These are phyloP conservation scores for Microcebus lehilahytsara DNA, from an alignment of 2,113 vertebrate genomes.

Conservation along the genomic window DNA sequence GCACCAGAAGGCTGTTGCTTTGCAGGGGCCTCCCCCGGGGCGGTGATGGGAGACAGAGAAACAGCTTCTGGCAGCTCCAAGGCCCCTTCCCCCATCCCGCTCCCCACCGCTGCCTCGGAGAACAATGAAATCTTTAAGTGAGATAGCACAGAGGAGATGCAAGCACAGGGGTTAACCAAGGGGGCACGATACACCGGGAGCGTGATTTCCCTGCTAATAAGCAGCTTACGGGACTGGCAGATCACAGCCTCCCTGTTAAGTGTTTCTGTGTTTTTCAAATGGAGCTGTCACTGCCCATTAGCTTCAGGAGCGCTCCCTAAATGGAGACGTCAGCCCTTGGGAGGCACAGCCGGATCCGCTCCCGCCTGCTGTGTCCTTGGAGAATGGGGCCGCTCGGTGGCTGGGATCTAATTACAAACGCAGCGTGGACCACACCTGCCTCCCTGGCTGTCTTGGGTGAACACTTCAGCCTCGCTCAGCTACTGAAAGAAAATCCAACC, in stretches of 20 bases:
- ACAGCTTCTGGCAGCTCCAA: neutral
- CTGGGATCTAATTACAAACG: neutral
- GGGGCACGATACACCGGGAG: neutral
- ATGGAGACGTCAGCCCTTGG: slow-evolving; percentile 15
- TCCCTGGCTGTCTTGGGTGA: neutral
- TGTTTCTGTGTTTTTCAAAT: slow-evolving; percentile 72
- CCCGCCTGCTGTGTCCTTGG: neutral
- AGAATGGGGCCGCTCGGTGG: neutral
- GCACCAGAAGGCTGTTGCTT: slow-evolving; percentile 34
- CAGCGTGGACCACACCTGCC: neutral
- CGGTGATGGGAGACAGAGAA: neutral
- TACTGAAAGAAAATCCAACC: neutral
- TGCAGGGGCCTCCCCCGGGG: slow-evolving; percentile 17
- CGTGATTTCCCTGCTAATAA: slow-evolving; percentile 60
- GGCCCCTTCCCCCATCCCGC: neutral
- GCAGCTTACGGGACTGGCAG: slow-evolving; percentile 39
- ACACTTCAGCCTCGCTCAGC: neutral
- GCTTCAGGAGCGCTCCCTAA: slow-evolving; percentile 34
- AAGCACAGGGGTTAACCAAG: neutral
- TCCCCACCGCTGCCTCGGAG: accelerated
- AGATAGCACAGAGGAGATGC: neutral
- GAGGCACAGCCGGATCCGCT: slow-evolving; percentile 50
- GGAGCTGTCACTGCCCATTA: slow-evolving; percentile 75
- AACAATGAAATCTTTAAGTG: slow-evolving; percentile 32
- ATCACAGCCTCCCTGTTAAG: slow-evolving; percentile 57